Base-by-base conservation (phyloP, 2,113 vertebrate genomes). In the Ammodytes dubius region DNA sequence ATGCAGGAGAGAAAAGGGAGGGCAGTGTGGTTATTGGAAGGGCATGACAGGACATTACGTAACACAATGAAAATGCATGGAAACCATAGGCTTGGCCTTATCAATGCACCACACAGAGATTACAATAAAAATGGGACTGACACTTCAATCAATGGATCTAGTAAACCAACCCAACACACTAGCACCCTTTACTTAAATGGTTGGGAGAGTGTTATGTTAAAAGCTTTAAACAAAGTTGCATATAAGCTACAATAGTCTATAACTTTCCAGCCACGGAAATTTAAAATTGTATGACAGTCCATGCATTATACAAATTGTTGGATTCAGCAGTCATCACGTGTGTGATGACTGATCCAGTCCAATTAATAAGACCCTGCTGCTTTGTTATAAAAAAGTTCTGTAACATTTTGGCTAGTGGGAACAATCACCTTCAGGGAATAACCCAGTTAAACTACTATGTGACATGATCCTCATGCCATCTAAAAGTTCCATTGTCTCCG, bases 1-100 rank as follows among this genome's bases (percentile, higher is more conserved):
- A 94, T 93, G 93, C 77, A 84, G 40, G 82, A 89, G 83, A 89
- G 86, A 93, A 92, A 91, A 91, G 81, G 74, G 80, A 86, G 80
- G 84, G 77, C 72, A 89, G 73, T 67, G 75, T 87, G 86, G 79
- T 74, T 77, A 80, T 85, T 93, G 76, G 82, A 91, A 86, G 79
- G 79, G 87, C 81, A 93, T 77, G 82, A 87, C 91, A 93, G 69
- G 80, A 88, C 81, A 75, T 90, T 89, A 74, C 75, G n/a, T 84
- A 90, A 90, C 68, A 71, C 61, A 57, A 3, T 89, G 82, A 77
- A 87, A 92, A 94, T 85, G 83, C 69, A 91, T 90, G 67, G 73
- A 91, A 87, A 87, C 65, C 77, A 73, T 82, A 88, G 65, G 63
- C 39, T 79, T 74, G 52, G 40, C 72, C 82, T 88, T 81, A 87